These are phyloP conservation scores for Onychomys arenicola DNA, from an alignment of 2,797 vertebrate species.

Conservation along the genomic window DNA sequence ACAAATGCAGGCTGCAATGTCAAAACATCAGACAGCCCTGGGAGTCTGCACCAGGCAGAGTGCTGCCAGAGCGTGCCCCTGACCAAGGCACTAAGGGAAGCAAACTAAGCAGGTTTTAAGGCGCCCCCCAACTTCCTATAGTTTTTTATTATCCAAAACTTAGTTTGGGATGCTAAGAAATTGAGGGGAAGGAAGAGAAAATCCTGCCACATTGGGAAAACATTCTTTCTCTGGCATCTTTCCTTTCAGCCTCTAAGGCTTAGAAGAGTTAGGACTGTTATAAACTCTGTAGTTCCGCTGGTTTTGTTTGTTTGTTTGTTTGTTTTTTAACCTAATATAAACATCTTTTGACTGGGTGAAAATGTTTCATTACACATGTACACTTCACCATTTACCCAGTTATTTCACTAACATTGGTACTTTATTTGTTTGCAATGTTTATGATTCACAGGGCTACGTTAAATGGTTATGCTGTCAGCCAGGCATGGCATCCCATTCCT, in stretches of 20 bases:
- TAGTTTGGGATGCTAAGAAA: slow-evolving; percentile 19
- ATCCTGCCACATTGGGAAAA: not conserved
- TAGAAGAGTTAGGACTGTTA: not conserved
- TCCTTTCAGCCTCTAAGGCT: not conserved
- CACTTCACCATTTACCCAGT: not conserved
- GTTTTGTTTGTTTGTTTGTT: not conserved
- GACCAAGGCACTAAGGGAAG: not conserved
- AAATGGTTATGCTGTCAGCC: not conserved
- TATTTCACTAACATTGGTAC: slow-evolving; percentile 22
- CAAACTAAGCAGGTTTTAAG: not conserved
- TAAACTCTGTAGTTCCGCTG: not conserved
- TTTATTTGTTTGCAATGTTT: not conserved
- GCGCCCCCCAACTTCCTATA: not conserved
- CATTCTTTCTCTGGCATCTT: not conserved
- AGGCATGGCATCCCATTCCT: not conserved
- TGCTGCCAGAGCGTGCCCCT: not conserved
- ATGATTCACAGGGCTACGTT: not conserved
- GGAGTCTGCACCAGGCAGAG: not conserved
- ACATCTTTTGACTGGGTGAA: not conserved
- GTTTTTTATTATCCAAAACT: not conserved
- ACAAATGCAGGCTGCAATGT: not conserved
- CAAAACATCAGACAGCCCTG: not conserved
- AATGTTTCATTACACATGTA: not conserved
- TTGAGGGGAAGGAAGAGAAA: not conserved
- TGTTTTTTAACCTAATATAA: not conserved